A percentile compares a stretch with the other conserved stretches of the same genome.
These are phyloP conservation scores for Aptenodytes patagonicus DNA, from an alignment of 2,113 vertebrate genomes.

Conservation along the genomic window DNA sequence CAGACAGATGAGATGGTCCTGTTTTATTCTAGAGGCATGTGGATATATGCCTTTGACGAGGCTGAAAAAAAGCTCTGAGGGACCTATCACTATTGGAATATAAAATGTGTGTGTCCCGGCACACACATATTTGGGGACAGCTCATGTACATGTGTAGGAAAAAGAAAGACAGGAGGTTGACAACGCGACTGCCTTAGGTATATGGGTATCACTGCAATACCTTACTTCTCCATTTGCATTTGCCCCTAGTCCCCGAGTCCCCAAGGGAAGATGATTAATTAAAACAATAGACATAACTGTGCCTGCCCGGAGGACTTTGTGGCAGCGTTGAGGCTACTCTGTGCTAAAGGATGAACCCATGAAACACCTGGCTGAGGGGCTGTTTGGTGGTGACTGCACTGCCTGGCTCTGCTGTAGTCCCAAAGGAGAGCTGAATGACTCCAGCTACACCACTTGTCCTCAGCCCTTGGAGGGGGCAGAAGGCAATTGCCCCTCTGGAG, in stretches of 20 bases:
- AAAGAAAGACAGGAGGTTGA: background rate
- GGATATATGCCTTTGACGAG: background rate
- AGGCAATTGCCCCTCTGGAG: background rate
- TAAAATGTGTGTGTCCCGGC: background rate
- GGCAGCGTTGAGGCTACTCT: background rate
- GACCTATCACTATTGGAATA: background rate
- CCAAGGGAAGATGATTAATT: background rate
- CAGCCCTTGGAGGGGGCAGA: background rate
- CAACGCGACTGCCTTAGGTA: background rate
- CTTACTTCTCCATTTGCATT: background rate
- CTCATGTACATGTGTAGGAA: background rate
- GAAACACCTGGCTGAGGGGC: background rate
- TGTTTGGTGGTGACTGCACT: background rate
- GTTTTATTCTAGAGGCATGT: background rate
- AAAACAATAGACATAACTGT: background rate
- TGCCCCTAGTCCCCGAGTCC: background rate
- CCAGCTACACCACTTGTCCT: background rate
- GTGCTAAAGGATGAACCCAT: background rate
- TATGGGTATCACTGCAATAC: background rate
- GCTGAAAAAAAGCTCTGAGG: background rate
- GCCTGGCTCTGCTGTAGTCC: background rate
- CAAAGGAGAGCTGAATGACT: background rate
- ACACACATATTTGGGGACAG: background rate
- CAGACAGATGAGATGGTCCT: background rate
- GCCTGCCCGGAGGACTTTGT: background rate